Evolutionary conservation across 2,797 vertebrate genomes (phyloP), one percentile per base, ranked within the genome.

Genomic region (Rhadinocentrus ornatus): DNA sequence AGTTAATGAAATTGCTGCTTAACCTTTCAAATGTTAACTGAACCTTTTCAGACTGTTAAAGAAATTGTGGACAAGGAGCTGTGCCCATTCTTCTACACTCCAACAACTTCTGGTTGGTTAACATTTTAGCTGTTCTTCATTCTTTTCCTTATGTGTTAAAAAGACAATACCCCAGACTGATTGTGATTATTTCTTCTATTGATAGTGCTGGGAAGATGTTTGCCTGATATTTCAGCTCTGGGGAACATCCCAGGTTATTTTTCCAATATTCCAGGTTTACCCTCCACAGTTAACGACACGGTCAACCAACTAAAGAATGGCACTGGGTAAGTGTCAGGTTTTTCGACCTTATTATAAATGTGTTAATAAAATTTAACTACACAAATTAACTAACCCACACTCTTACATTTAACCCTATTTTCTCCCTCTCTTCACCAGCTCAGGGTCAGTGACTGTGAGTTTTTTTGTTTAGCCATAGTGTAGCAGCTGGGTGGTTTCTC

Each of bases 201-300:
- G 9, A 57, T 75, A 97, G 96, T 90, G 32, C 81, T 98, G 72
- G 94, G 94, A 12, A 92, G 96, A 57, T 97, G 94, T 89, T 87
- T 93, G 76, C 96, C 84, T 3, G 44, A 88, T 48, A 0, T 93
- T 9, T 0, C 15, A 6, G 37, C n/a, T 1, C 72, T 93, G 50
- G 6, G 9, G 3, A 29, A 35, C 0, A 39, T 92, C 26, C 82
- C 89, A 0, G 0, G 0, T 1, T 0, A 24, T 1, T 95, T 95
- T 59, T 8, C 0, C 0, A 0, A 22, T 0, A 0, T 93, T 20
- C 62, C 64, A 0, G 84, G 85, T 18, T 70, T 93, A 71, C 64
- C 81, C 0, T 0, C 24, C 1, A 41, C 58, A 3, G 0, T 24
- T 44, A 94, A 94, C 12, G 69, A 87, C 4, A 94, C 95, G 0